Evolutionary conservation across 2,113 vertebrate species (phyloP).

Genomic region (Mormoops blainvillei): DNA sequence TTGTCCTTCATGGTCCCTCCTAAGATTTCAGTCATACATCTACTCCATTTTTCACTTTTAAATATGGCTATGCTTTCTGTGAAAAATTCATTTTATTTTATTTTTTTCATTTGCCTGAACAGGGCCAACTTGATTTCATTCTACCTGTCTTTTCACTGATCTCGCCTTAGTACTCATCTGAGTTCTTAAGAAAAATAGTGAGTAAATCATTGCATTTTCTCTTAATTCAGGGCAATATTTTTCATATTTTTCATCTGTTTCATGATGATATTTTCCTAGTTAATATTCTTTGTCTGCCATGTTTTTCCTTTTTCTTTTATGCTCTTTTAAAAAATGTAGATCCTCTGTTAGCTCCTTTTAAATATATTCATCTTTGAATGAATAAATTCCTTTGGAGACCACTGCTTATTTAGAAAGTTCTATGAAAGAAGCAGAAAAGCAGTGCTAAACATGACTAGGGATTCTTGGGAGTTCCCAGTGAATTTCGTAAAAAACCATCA

Average conservation of each 20-base stretch:
- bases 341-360: neutral
- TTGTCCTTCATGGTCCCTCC: neutral
- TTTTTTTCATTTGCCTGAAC: neutral
- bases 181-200: neutral
- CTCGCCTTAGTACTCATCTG: neutral
- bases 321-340: neutral
- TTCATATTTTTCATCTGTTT: neutral
- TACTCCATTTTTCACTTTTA: neutral
- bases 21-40: neutral
- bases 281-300: neutral
- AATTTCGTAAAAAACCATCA: neutral
- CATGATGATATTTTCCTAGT: neutral
- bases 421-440: neutral
- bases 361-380: neutral
- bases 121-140: neutral
- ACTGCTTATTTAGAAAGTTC: neutral
- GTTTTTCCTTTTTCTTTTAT: neutral
- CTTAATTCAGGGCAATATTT: neutral
- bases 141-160: neutral
- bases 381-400: neutral
- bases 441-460: rapidly evolving
- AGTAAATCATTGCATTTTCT: neutral
- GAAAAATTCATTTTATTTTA: neutral
- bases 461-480: neutral
- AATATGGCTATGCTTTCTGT: neutral